Conservation (phyloP, 1,140 invertebrate genomes). For the Solenopsis fugax region DNA sequence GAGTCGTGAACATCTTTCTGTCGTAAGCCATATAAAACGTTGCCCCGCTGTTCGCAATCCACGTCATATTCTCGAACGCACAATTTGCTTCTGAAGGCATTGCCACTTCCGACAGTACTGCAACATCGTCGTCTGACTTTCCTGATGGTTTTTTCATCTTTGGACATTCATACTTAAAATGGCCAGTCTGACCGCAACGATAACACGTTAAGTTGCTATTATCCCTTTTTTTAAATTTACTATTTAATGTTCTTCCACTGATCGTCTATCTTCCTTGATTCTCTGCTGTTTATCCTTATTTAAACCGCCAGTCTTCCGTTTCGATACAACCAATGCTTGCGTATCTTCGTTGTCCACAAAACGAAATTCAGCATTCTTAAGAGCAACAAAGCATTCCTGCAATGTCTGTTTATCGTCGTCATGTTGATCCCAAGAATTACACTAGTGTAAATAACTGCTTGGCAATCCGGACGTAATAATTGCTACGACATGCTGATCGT, state of each 20-base stretch:
- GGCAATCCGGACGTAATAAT: not conserved
- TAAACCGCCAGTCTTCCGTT: not conserved
- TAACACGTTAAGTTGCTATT: not conserved
- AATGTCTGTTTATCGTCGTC: not conserved
- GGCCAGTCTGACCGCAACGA: not conserved
- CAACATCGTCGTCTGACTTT: not conserved
- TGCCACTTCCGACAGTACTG: not conserved
- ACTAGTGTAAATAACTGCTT: conserved; percentile 8
- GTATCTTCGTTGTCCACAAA: not conserved
- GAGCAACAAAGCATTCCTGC: not conserved
- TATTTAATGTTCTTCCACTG: not conserved
- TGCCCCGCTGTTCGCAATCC: conserved; percentile 5
- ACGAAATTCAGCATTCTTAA: not conserved
- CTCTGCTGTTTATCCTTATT: not conserved
- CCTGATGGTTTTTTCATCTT: not conserved
- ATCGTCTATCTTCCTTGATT: not conserved
- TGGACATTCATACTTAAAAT: not conserved
- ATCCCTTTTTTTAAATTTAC: not conserved
- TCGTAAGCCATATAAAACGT: not conserved
- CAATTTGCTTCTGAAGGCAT: not conserved
- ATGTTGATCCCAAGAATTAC: not conserved
- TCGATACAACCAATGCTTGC: not conserved
- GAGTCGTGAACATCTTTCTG: not conserved
- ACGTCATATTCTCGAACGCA: not conserved
- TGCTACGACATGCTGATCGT: not conserved